Base-by-base conservation (phyloP, 2,113 vertebrate genomes). In the Asarcornis scutulata region DNA sequence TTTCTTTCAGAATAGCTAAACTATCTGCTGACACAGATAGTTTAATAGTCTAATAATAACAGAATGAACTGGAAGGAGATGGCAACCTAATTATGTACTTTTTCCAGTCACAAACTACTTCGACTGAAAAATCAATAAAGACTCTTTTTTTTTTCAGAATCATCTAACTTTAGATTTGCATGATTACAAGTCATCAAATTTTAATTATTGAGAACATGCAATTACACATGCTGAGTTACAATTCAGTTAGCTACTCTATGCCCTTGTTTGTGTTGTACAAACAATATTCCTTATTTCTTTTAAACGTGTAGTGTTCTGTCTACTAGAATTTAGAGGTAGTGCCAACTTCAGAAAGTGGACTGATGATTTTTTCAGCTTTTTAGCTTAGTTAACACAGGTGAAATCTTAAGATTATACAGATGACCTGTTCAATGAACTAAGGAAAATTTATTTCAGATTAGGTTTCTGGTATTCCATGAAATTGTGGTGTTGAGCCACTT, bases 381-480 rank as follows among this genome's bases (percentile, higher is more conserved):
- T 40, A 18, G 72, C 8, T 12, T 27, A 66, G 26, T 44, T 69
- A 80, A 69, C 4, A 1, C 0, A n/a, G 32, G 25, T 82, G 66
- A 68, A 29, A 20, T 59, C 88, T 88, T 52, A 78, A n/a, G 83
- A 64, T 75, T 71, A n/a, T 6, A 53, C 40, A 58, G 78, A 32
- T 79, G 81, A 91, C 96, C 91, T 76, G 38, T 94, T 27, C 88
- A 73, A 40, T 87, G 88, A 92, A 42, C 86, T 26, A 32, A 34
- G 64, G 69, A 59, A 76, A 66, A 58, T 7, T 89, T 80, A 71
- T 46, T 66, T 52, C 89, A 76, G 89, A 56, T 87, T 73, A 42
- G 59, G 74, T 92, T 89, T 92, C 71, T 0, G 31, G 7, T 88
- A 11, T 8, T 12, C 32, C 2, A 1, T 32, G 62, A 84, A 78